These are phyloP conservation scores for Halcyon smyrnensis DNA, from an alignment of 2,797 vertebrate genomes.

Conservation along the genomic window DNA sequence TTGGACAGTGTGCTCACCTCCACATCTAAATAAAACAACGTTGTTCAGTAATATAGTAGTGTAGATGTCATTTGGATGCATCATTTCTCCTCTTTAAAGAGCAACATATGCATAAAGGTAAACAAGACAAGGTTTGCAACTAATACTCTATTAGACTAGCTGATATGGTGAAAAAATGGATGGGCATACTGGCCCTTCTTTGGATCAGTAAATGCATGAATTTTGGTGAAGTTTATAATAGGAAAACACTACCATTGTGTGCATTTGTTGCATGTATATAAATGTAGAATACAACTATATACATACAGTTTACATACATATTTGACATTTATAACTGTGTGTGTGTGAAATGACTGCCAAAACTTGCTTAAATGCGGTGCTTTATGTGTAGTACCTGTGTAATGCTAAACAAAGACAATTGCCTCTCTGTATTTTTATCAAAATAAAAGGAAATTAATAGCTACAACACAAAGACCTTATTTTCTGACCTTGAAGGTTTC, in stretches of 20 bases:
- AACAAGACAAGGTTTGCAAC: background rate
- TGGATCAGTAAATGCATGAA: fast-evolving
- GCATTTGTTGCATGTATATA: background rate
- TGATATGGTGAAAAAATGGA: background rate
- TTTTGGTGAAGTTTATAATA: background rate
- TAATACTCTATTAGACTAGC: background rate
- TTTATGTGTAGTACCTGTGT: background rate
- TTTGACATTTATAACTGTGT: background rate
- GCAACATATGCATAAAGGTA: background rate
- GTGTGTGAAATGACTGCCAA: background rate
- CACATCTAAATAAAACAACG: background rate
- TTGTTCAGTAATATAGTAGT: background rate
- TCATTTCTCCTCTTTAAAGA: background rate
- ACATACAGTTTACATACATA: fast-evolving
- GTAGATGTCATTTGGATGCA: background rate
- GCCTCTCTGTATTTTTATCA: background rate
- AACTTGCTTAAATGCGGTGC: background rate
- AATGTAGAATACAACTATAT: background rate
- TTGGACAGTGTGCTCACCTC: background rate
- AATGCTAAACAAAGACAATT: background rate
- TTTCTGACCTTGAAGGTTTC: background rate
- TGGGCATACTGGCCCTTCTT: background rate
- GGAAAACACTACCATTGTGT: background rate
- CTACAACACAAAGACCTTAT: background rate
- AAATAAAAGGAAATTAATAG: background rate